A percentile compares a stretch with the other conserved stretches of the same genome.
These are phyloP conservation scores for Trichonephila clavata DNA, from an alignment of 1,140 invertebrate genomes.

Conservation along the genomic window DNA sequence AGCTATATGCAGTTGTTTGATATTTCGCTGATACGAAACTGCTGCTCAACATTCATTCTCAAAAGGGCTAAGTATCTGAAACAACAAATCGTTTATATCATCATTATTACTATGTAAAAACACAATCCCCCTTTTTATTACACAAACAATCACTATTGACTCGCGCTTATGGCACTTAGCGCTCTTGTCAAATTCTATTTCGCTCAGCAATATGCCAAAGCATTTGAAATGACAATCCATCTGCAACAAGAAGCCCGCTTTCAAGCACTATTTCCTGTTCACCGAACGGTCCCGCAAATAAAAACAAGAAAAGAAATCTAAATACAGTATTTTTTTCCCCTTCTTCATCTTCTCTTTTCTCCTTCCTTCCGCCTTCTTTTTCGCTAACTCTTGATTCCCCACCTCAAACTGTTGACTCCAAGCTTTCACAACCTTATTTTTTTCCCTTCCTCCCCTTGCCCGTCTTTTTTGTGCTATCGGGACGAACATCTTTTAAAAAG, in stretches of 20 bases:
- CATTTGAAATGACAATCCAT: slow-evolving; percentile 9
- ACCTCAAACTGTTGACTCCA: slow-evolving; percentile 53
- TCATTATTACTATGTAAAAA: not conserved
- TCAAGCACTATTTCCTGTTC: slow-evolving; percentile 28
- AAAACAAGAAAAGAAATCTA: slow-evolving; percentile 20
- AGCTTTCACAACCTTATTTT: slow-evolving; percentile 47
- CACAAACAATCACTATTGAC: slow-evolving; percentile 9
- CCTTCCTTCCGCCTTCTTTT: not conserved
- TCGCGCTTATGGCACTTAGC: not conserved
- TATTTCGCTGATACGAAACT: no score
- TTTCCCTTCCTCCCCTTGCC: not conserved
- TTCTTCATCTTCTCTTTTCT: not conserved
- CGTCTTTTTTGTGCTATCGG: slow-evolving; percentile 28
- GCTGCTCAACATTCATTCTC: no score
- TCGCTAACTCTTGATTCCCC: slow-evolving; percentile 13
- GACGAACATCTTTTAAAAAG: slow-evolving; percentile 57
- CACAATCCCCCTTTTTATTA: not conserved
- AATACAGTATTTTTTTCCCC: not conserved
- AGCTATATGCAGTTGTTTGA: no score
- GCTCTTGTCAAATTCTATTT: not conserved
- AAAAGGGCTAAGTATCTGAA: no score
- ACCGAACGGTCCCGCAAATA: not conserved
- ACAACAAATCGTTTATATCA: not conserved
- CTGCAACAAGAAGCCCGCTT: slow-evolving; percentile 17
- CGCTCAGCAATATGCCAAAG: slow-evolving; percentile 23